Evolutionary conservation across 2,113 vertebrate species (phyloP).

Genomic region (Cyprinodon variegatus): DNA sequence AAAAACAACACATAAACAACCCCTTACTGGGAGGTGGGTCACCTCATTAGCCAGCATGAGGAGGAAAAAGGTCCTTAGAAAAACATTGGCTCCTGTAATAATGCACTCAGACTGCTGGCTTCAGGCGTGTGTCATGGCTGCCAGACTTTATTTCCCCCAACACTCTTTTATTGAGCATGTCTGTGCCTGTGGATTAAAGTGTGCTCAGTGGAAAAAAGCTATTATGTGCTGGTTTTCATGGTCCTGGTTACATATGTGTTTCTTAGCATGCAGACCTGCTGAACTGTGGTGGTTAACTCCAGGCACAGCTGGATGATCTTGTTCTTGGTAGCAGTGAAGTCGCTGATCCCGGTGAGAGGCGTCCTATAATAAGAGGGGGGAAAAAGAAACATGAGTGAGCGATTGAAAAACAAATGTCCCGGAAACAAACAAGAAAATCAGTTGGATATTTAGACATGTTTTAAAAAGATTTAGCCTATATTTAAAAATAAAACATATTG

Average conservation of each 20-base stretch:
- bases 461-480: too few species aligned
- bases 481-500: too few species aligned
- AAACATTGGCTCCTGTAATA: constrained; percentile 59
- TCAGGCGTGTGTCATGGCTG: constrained; percentile 51
- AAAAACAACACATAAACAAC: constrained; percentile 53
- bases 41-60: constrained; percentile 60
- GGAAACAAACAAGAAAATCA: too few species aligned
- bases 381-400: constrained; percentile 13
- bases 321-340: constrained; percentile 95
- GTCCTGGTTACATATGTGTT: constrained; percentile 14
- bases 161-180: constrained; percentile 46
- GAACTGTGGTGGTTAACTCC: constrained; percentile 96
- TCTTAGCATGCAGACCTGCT: constrained; percentile 87
- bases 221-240: constrained; percentile 29
- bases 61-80: constrained; percentile 42
- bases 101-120: constrained; percentile 56
- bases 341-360: constrained; percentile 94
- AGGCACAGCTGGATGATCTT: constrained; percentile 98
- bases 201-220: constrained; percentile 51
- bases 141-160: constrained; percentile 69
- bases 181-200: constrained; percentile 45
- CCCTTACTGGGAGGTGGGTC: constrained; percentile 29
- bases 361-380: constrained; percentile 81
- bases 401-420: neutral
- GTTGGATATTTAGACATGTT: too few species aligned